A percentile compares a stretch with the other conserved stretches of the same genome.
These are phyloP conservation scores for Micrasema longulum DNA, from an alignment of 1,140 invertebrate genomes.

Conservation along the genomic window DNA sequence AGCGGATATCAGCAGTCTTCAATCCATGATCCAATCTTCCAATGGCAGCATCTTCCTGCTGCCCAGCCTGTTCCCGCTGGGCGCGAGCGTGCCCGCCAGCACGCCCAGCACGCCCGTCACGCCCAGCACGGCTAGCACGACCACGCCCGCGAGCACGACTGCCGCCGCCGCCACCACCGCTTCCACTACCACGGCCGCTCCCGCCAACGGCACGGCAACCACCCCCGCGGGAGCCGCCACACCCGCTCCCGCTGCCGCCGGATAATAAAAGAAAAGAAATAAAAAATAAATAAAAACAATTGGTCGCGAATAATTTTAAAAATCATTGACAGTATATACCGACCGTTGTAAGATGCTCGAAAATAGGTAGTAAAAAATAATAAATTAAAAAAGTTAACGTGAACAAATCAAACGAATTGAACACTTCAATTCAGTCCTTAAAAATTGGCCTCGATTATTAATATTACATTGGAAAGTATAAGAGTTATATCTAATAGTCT, in stretches of 20 bases:
- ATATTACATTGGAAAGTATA: too few relatives aligned
- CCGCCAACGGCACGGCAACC: neutral
- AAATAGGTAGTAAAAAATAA: too few relatives aligned
- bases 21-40: neutral
- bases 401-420: too few relatives aligned
- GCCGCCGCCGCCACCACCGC: slow-evolving; percentile 12
- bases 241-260: neutral
- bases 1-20: neutral
- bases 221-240: neutral
- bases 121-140: slow-evolving; percentile 1
- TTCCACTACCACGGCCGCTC: neutral
- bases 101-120: neutral
- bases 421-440: too few relatives aligned
- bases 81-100: neutral
- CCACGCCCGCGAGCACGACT: slow-evolving; percentile 3
- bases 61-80: slow-evolving; percentile 9
- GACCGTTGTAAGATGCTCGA: too few relatives aligned
- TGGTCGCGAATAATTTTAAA: neutral
- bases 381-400: too few relatives aligned
- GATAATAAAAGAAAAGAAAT: neutral
- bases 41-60: neutral
- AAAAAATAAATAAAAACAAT: neutral
- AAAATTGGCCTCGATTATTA: too few relatives aligned
- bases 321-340: too few relatives aligned
- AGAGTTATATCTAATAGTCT: too few relatives aligned